Percentiles rank a stretch among this genome's conserved stretches.
Evolutionary conservation across 2,113 vertebrate genomes (phyloP).

Genomic region (Callaeas wilsoni): DNA sequence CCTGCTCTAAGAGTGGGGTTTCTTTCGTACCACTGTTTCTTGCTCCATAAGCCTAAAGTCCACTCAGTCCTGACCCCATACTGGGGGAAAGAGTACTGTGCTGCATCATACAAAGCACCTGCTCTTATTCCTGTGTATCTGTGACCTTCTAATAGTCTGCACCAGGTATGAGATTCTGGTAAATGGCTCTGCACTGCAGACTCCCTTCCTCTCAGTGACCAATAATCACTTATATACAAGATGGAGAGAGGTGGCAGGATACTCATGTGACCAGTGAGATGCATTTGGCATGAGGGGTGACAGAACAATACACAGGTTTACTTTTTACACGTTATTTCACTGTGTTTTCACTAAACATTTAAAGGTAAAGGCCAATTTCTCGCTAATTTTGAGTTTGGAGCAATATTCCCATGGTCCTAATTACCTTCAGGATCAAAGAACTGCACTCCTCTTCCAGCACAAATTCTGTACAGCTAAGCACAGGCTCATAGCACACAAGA

Average conservation of each 20-base stretch:
- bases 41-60: neutral
- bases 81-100: neutral
- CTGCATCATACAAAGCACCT: neutral
- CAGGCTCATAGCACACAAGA: neutral
- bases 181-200: neutral
- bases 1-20: neutral
- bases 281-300: neutral
- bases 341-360: neutral
- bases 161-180: neutral
- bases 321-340: neutral
- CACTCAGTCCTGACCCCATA: neutral
- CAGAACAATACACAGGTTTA: neutral
- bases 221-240: fast-evolving
- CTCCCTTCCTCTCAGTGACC: neutral
- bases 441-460: neutral
- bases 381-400: neutral
- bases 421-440: neutral
- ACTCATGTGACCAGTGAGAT: too few species aligned
- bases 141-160: neutral
- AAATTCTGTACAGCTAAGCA: neutral
- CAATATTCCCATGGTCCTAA: neutral
- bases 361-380: neutral
- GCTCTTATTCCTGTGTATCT: neutral
- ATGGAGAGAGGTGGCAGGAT: neutral
- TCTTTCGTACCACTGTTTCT: neutral